A percentile compares a stretch with the other conserved stretches of the same genome.
Conservation (phyloP, 2,797 vertebrate genomes). For the Arremon aurantiirostris region DNA sequence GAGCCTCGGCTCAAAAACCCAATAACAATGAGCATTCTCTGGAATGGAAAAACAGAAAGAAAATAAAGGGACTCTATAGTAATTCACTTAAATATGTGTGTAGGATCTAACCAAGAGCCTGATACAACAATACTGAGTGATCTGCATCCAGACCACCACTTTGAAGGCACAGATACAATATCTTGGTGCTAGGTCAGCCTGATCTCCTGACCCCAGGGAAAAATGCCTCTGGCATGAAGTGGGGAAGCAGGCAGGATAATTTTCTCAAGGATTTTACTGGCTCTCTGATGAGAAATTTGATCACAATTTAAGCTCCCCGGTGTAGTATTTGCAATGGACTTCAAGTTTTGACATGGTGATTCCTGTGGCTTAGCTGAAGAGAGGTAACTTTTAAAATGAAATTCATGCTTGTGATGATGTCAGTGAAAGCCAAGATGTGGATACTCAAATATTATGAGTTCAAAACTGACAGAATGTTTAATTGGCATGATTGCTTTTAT, state of each 20-base stretch:
- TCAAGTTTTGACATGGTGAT: not conserved
- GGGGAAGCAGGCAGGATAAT: not conserved
- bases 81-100: conserved; percentile 65
- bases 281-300: not conserved
- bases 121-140: not conserved
- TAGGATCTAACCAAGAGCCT: conserved; percentile 44
- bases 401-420: not conserved
- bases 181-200: not conserved
- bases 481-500: not conserved
- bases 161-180: not conserved
- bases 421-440: not conserved
- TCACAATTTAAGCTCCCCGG: not conserved
- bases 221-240: not conserved
- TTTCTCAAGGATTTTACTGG: not conserved
- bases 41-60: conserved; percentile 63
- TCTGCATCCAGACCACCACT: not conserved
- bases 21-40: conserved; percentile 64
- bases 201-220: not conserved
- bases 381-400: not conserved
- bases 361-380: not conserved
- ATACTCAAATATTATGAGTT: not conserved
- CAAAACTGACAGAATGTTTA: not conserved
- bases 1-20: conserved; percentile 60
- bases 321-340: not conserved
- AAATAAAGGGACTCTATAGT: conserved; percentile 45